Percentiles rank a stretch among this genome's conserved stretches.
phyloP scores from a whole-genome alignment of 2,797 vertebrate species.

The Darevskia mixta region DNA sequence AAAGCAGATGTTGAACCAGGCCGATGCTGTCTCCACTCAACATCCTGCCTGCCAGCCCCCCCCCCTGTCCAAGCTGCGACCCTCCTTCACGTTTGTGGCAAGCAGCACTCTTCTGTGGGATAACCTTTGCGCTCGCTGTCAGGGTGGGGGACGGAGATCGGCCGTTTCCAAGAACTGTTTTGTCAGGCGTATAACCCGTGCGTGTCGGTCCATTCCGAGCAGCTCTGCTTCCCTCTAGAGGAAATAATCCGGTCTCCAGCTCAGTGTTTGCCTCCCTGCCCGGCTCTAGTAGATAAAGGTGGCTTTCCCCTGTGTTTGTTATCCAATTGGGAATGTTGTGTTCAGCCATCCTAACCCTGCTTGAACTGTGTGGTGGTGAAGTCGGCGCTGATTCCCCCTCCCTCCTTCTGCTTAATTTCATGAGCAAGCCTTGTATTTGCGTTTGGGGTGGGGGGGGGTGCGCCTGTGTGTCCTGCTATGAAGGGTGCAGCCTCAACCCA shows the following conservation, averaged over 20 bases:
- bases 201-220: not conserved
- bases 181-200: not conserved
- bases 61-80: too few species aligned
- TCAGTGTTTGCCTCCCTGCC: not conserved
- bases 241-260: too few species aligned
- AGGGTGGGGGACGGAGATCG: too few species aligned
- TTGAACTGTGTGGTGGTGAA: slow-evolving; percentile 84
- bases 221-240: not conserved
- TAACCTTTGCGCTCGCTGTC: too few species aligned
- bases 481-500: slow-evolving; percentile 95
- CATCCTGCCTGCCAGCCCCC: not conserved
- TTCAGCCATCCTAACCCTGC: slow-evolving; percentile 25
- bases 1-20: too few species aligned
- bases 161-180: not conserved
- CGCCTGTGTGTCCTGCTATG: slow-evolving; percentile 87
- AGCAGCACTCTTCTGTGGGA: not conserved
- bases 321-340: accelerated
- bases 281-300: not conserved
- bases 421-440: slow-evolving; percentile 34
- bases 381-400: slow-evolving; percentile 82
- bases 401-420: slow-evolving; percentile 55
- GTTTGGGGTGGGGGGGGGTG: not conserved
- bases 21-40: not conserved
- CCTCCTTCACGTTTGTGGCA: not conserved
- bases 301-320: slow-evolving; percentile 28